Evolutionary conservation across 2,888 invertebrate genomes (phyloP), one percentile per base, ranked within the genome.

Genomic region (Spilosoma lubricipeda): DNA sequence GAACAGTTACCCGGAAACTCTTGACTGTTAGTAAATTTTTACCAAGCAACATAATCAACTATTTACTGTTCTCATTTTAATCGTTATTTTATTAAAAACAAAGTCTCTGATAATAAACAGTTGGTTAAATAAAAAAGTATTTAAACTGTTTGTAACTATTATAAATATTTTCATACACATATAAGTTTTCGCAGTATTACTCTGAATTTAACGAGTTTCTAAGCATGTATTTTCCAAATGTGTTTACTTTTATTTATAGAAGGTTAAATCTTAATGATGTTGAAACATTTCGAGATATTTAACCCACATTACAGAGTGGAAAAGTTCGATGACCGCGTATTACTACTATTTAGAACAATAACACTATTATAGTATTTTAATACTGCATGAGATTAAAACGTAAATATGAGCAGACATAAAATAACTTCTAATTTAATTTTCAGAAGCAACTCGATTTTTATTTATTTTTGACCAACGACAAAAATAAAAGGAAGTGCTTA

Each of bases 181-280:
- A 27, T n/a, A 59, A n/a, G 27, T 56, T 27, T 56, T 13, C 56
- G 13, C 56, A n/a, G 56, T 13, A 27, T 11, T 15, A 30, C 30
- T 45, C 30, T 67, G 20, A 67, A 67, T 48, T 67, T 67, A 33
- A 67, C 45, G 67, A 67, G 30, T 39, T 67, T 30, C 20, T 59
- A 30, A 63, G 63, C 13, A 67, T 13, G 33, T 20, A 67, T 11
- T 67, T 30, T 30, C 48, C 30, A 27, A 77, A 76, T 23, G 23
- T 33, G 74, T 74, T 75, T 67, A 74, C 76, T 78, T 78, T 80
- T 78, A 82, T 42, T 77, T 67, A 59, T 80, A 77, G 73, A 81
- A 67, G 78, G 83, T 76, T 75, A 74, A 66, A 75, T 74, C 56
- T 56, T 67, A 67, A 67, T 67, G 13, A 23, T 67, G 27, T 48